Evolutionary conservation across 2,888 invertebrate genomes (phyloP), one percentile per base, ranked within the genome.

Genomic region (Pedicia rivosa): DNA sequence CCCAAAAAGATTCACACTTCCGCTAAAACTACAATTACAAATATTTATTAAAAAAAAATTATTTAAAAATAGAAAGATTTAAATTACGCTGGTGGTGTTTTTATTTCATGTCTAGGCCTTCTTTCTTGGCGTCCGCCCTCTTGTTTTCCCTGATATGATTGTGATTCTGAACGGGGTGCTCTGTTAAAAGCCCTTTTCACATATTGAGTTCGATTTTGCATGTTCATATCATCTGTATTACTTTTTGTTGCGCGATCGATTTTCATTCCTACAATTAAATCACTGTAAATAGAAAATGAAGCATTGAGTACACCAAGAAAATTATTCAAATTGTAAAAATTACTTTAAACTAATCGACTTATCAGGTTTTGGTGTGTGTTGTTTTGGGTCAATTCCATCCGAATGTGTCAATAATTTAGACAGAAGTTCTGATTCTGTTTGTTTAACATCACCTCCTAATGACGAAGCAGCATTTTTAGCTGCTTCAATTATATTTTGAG

Each of bases 201-300:
- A 25, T 65, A 54, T 3, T 66, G 62, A 8, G 57, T 50, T 12
- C 59, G n/a, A n/a, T n/a, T n/a, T n/a, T n/a, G n/a, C n/a, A n/a
- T n/a, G n/a, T n/a, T n/a, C n/a, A n/a, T n/a, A 10, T 24, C 33
- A 10, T 17, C 20, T 4, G 29, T 7, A 7, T 6, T 12, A 15
- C 65, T 64, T 28, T 56, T n/a, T n/a, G n/a, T 54, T 13, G 65
- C 56, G 19, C 70, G 67, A 50, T 82, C 82, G 29, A 84, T 72
- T 56, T 80, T 79, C 82, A 84, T 83, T 22, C 75, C 79, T 22
- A 74, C 67, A 41, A 84, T 64, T 14, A 83, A 59, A 39, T 81
- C 76, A 60, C 81, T 82, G 53, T 41, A 60, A 55, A 31, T 33
- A 32, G 31, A 9, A 32, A 26, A 36, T 33, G 22, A 30, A 5